phyloP scores from a whole-genome alignment of 2,113 vertebrate genomes.

The Amphiprion ocellaris region DNA sequence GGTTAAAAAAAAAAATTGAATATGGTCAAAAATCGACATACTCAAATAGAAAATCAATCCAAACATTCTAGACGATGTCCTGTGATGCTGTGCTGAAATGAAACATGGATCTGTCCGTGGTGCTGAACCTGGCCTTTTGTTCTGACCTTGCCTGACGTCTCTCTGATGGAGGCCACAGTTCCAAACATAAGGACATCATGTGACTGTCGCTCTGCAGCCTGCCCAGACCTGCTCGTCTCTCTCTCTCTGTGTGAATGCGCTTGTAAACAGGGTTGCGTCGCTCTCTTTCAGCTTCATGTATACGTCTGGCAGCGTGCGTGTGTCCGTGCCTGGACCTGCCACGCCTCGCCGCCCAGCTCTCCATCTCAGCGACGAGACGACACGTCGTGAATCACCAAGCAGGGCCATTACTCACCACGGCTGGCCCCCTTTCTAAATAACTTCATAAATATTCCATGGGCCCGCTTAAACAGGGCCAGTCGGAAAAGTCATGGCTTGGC shows the following conservation, averaged over 20 bases:
- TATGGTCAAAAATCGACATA: neutral
- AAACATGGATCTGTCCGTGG: conserved; percentile 45
- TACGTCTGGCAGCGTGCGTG: neutral
- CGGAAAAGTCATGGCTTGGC: conserved; percentile 51
- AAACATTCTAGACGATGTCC: conserved; percentile 12
- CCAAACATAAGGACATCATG: conserved; percentile 27
- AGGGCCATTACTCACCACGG: conserved; percentile 68
- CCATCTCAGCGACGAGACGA: conserved; percentile 48
- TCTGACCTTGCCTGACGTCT: conserved; percentile 31
- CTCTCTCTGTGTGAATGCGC: neutral
- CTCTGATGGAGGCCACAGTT: conserved; percentile 10
- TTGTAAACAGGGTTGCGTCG: neutral
- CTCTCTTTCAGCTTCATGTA: conserved; percentile 10
- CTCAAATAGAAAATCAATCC: conserved; percentile 3
- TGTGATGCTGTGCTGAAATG: neutral
- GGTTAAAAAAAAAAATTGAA: too few relatives aligned
- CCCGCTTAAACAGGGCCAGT: conserved; percentile 53
- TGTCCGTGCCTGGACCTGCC: conserved; percentile 27
- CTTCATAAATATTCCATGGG: conserved; percentile 80
- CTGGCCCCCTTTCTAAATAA: conserved; percentile 67
- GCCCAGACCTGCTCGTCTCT: neutral
- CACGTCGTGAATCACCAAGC: conserved; percentile 71
- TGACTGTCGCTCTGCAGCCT: conserved; percentile 12
- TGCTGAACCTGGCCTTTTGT: conserved; percentile 47
- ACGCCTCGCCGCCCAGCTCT: conserved; percentile 35